Base-by-base conservation (phyloP, 2,888 invertebrate genomes). In the Leptogaster cylindrica region DNA sequence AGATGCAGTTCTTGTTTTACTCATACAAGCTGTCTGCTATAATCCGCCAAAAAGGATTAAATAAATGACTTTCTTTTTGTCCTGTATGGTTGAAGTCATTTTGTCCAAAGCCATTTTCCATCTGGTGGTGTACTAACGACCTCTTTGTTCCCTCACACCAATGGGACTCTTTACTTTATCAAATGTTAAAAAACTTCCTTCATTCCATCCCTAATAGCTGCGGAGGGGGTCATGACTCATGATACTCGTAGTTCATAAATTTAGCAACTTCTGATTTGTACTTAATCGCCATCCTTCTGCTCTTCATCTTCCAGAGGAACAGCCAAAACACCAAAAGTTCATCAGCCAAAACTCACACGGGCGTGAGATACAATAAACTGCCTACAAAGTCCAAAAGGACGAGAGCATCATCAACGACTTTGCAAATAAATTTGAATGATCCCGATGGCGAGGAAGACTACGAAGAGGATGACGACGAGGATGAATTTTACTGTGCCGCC, bases 281-380 rank as follows among this genome's bases (percentile, higher is more conserved):
- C 8, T 46, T 41, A 31, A 46, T 51, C 23, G 5, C 5, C 18
- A 7, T 25, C 52, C 44, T 55, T 63, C 28, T 63, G n/a, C n/a
- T n/a, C n/a, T n/a, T n/a, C n/a, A n/a, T n/a, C n/a, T 65, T 72
- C 20, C 72, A 80, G 79, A 76, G 77, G 16, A 75, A 77, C 23
- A 78, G 78, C 51, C 75, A 76, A 44, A 64, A 51, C 12, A 41
- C 65, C 14, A 70, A 65, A 46, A 50, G 48, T 39, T 55, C 52
- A 2, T 14, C 23, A 18, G 28, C 46, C 14, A 39, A 51, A 12
- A 68, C 69, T 20, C 75, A 78, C 41, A 76, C 76, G 31, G 78
- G 78, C 20, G 76, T 79, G 10, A 75, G 77, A 12, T 80, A 80
- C 68, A 77, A 77, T 28, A 79, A 80, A 73, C 74, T 80, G 58